Percentiles rank a stretch among this genome's conserved stretches.
Conservation (phyloP, 2,113 vertebrate genomes). For the Ptilorrhoa leucosticta region DNA sequence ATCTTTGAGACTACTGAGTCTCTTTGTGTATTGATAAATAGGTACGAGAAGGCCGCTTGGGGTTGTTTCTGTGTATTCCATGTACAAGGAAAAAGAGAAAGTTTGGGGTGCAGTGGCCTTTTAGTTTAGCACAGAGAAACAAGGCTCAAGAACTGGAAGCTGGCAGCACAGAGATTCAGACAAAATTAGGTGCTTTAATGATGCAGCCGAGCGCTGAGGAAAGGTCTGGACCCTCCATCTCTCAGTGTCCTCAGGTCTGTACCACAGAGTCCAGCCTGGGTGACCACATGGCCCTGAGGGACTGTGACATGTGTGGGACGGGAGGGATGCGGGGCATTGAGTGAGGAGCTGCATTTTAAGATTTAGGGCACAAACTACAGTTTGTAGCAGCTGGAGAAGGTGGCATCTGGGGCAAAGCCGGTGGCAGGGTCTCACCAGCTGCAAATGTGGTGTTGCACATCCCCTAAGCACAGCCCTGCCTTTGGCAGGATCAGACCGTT, state of each 20-base stretch:
- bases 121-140: not conserved
- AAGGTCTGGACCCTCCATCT: not conserved
- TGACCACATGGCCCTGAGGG: not conserved
- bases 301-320: rapidly evolving
- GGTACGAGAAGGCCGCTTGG: not conserved
- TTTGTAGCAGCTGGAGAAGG: not conserved
- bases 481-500: not conserved
- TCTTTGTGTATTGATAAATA: not conserved
- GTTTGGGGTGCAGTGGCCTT: not conserved
- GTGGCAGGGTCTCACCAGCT: not conserved
- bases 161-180: not conserved
- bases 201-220: rapidly evolving
- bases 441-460: rapidly evolving
- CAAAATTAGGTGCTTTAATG: not conserved
- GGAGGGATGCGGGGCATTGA: not conserved
- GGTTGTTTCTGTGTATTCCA: not conserved
- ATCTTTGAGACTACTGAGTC: not conserved
- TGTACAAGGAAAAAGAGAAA: not conserved
- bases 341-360: not conserved
- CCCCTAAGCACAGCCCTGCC: not conserved
- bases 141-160: not conserved
- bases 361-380: not conserved
- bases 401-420: not conserved
- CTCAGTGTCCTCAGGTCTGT: not conserved
- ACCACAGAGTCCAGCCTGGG: not conserved